A percentile compares a stretch with the other conserved stretches of the same genome.
Conservation (phyloP, 2,113 vertebrate species). For the Tiliqua scincoides region DNA sequence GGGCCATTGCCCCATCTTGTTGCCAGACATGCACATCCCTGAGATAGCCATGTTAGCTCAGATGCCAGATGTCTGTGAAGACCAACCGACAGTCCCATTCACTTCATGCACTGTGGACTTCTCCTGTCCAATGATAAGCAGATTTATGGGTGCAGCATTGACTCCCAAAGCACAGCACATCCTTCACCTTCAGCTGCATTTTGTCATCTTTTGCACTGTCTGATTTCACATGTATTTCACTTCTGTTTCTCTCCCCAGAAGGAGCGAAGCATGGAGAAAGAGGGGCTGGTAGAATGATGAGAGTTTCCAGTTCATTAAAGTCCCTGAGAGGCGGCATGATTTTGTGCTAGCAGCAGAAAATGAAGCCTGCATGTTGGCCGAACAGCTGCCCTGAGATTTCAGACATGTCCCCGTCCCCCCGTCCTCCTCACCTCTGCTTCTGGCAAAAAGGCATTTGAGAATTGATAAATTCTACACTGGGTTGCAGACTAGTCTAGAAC, state of each 20-base stretch:
- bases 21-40: constrained; percentile 64
- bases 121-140: constrained; percentile 57
- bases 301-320: constrained; percentile 64
- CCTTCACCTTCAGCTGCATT: constrained; percentile 31
- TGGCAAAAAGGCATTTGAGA: not conserved
- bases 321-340: constrained; percentile 70
- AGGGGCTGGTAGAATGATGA: constrained; percentile 45
- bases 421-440: constrained; percentile 23
- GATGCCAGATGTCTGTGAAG: constrained; percentile 58
- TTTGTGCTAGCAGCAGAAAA: constrained; percentile 66
- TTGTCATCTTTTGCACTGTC: constrained; percentile 45
- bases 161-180: constrained; percentile 47
- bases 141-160: constrained; percentile 49
- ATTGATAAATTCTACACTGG: too few species aligned
- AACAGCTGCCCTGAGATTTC: constrained; percentile 67
- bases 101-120: constrained; percentile 66
- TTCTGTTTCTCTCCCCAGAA: constrained; percentile 31
- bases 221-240: constrained; percentile 30
- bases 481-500: too few species aligned
- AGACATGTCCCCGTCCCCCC: constrained; percentile 29
- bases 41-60: constrained; percentile 50
- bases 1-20: constrained; percentile 52
- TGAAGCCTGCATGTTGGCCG: constrained; percentile 49
- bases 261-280: not conserved
- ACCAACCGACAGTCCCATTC: constrained; percentile 50